Conservation (phyloP, 2,113 vertebrate species). For the Nycticryphes semicollaris region DNA sequence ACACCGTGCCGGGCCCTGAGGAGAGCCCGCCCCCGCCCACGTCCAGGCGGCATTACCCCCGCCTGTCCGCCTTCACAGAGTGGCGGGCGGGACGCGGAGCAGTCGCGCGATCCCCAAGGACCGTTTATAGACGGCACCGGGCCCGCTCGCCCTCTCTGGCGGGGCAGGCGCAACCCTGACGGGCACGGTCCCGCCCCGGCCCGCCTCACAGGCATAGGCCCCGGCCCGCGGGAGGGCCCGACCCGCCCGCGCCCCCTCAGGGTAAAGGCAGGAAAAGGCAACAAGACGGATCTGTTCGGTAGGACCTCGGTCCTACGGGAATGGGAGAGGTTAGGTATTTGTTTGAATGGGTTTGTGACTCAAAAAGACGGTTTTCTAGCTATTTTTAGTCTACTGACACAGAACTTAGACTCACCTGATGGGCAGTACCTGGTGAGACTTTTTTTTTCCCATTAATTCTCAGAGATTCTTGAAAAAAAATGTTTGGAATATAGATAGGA, state of each 20-base stretch:
- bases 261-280: not conserved
- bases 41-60: not conserved
- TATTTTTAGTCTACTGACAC: not conserved
- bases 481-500: not conserved
- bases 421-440: fast-evolving
- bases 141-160: too few relatives aligned
- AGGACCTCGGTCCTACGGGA: not conserved
- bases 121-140: not conserved
- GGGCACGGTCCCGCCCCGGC: too few relatives aligned
- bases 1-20: not conserved
- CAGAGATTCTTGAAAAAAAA: not conserved
- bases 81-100: not conserved
- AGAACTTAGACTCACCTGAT: not conserved
- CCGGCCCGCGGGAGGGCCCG: too few relatives aligned
- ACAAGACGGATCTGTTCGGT: not conserved
- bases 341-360: not conserved
- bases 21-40: too few relatives aligned
- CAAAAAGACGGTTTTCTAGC: not conserved
- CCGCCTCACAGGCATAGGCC: too few relatives aligned
- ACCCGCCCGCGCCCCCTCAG: not conserved
- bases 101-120: too few relatives aligned
- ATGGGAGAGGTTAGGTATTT: not conserved
- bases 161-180: too few relatives aligned
- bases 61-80: not conserved
- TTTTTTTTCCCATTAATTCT: not conserved